Percentiles rank a stretch among this genome's conserved stretches.
These are phyloP conservation scores for Lucilia sericata DNA, from an alignment of 1,140 invertebrate genomes.

Conservation along the genomic window DNA sequence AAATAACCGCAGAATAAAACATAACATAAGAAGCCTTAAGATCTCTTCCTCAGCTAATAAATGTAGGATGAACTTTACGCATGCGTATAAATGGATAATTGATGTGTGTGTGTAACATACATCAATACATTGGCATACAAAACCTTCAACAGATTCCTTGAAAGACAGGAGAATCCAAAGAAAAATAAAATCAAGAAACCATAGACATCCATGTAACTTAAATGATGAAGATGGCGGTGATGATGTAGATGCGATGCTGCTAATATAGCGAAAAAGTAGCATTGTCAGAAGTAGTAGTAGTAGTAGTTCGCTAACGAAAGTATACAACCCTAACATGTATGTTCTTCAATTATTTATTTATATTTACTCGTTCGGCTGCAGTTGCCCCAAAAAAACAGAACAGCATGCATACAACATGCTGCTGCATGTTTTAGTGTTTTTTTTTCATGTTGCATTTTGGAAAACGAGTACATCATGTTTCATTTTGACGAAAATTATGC, in stretches of 20 bases:
- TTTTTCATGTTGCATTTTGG: background rate
- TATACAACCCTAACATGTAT: background rate
- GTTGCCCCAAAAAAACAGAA: background rate
- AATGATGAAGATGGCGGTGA: background rate
- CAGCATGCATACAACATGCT: background rate
- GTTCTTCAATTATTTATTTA: background rate
- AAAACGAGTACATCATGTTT: background rate
- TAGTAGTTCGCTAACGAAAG: background rate
- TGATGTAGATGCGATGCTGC: background rate
- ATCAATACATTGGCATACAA: background rate
- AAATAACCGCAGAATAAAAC: background rate
- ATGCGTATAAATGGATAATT: slow-evolving; percentile 47
- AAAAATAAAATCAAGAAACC: background rate
- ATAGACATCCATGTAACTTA: background rate
- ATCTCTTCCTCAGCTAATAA: slow-evolving; percentile 10
- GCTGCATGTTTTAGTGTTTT: background rate
- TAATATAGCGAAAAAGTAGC: background rate
- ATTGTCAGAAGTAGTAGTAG: background rate
- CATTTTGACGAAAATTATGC: slow-evolving; percentile 39
- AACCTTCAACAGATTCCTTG: background rate
- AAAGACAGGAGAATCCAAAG: background rate
- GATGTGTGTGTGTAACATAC: background rate
- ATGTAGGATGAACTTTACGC: slow-evolving; percentile 16
- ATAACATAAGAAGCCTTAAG: background rate
- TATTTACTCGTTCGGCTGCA: background rate